Percentiles rank a stretch among this genome's conserved stretches.
These are phyloP conservation scores for Lithobates pipiens DNA, from an alignment of 2,797 vertebrate genomes.

Conservation along the genomic window DNA sequence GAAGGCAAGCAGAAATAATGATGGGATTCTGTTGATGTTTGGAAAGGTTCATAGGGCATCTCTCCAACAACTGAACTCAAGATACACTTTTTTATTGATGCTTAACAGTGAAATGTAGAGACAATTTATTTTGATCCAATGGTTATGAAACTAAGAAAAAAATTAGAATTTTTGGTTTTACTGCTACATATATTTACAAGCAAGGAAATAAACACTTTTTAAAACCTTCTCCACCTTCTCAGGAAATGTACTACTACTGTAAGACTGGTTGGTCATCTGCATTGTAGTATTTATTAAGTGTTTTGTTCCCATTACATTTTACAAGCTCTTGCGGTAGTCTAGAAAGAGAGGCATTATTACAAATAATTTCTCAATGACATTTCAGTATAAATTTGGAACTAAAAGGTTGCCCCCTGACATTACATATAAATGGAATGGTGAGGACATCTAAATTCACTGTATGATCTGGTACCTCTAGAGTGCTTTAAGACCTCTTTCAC, in stretches of 20 bases:
- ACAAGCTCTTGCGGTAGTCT: too few species aligned
- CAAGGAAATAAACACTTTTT: not conserved
- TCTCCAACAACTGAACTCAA: slow-evolving; percentile 24
- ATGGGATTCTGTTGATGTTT: slow-evolving; percentile 34
- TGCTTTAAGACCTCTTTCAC: too few species aligned
- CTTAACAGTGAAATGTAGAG: slow-evolving; percentile 8
- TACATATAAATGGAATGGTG: too few species aligned
- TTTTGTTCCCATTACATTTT: too few species aligned
- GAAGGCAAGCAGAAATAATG: slow-evolving; percentile 41
- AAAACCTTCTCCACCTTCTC: not conserved
- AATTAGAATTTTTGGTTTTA: not conserved
- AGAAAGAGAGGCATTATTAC: too few species aligned
- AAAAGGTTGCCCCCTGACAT: too few species aligned
- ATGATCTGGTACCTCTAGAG: too few species aligned
- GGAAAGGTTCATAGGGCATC: slow-evolving; percentile 23
- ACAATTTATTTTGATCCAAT: slow-evolving; percentile 23
- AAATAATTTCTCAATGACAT: too few species aligned
- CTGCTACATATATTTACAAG: not conserved
- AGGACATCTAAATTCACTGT: too few species aligned
- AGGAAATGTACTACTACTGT: not conserved
- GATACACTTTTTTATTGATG: slow-evolving; percentile 29
- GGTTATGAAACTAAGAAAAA: slow-evolving; percentile 18
- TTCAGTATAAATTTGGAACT: too few species aligned
- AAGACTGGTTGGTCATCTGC: not conserved
- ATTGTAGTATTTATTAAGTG: not conserved